These are phyloP conservation scores for Eciton burchellii DNA, from an alignment of 1,140 invertebrate species.

Conservation along the genomic window DNA sequence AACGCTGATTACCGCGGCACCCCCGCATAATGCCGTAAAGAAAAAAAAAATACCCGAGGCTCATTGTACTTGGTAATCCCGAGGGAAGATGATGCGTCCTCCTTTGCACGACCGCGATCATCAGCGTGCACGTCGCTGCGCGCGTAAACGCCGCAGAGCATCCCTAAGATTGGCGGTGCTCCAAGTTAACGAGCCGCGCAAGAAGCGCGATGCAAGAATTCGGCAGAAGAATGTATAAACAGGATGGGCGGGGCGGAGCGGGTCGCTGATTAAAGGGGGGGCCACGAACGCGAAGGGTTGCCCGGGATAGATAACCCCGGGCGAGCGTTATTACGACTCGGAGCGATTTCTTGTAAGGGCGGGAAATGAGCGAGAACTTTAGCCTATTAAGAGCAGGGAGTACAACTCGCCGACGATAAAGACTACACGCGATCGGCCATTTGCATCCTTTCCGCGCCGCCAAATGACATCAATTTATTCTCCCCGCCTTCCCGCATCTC, in stretches of 20 bases:
- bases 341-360: constrained; percentile 48
- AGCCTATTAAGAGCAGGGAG: constrained; percentile 43
- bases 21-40: not conserved
- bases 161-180: constrained; percentile 67
- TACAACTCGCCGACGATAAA: constrained; percentile 43
- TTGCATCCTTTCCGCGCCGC: constrained; percentile 40
- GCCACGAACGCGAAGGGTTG: not conserved
- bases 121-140: constrained; percentile 2
- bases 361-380: constrained; percentile 56
- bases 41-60: not conserved
- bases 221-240: constrained; percentile 54
- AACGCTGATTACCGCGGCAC: not conserved
- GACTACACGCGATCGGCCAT: constrained; percentile 52
- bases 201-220: constrained; percentile 63
- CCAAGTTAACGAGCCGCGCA: constrained; percentile 69
- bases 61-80: not conserved
- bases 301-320: constrained; percentile 21
- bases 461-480: constrained; percentile 44
- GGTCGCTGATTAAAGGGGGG: constrained; percentile 46
- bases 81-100: not conserved
- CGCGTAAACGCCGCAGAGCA: constrained; percentile 17
- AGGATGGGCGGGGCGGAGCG: constrained; percentile 19
- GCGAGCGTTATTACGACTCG: constrained; percentile 45
- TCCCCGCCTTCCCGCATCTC: not conserved
- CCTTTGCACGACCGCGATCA: not conserved